These are phyloP conservation scores for Orestias chungarensis DNA, from an alignment of 2,797 vertebrate genomes.

Conservation along the genomic window DNA sequence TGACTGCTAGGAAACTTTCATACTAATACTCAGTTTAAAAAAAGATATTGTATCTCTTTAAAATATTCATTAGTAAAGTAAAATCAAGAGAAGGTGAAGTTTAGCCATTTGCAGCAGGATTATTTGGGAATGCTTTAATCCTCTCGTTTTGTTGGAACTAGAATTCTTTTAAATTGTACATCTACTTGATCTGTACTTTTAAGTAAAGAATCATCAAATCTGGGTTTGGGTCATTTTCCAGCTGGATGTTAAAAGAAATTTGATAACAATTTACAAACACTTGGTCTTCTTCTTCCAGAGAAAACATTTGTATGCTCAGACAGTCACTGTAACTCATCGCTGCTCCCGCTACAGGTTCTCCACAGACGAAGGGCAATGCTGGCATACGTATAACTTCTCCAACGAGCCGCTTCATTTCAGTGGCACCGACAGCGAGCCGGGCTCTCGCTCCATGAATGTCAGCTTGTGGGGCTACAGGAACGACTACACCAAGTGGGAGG, in stretches of 20 bases:
- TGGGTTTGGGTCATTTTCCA: neutral
- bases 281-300: neutral
- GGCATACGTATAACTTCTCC: constrained; percentile 86
- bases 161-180: no score
- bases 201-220: no score
- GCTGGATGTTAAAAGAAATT: neutral
- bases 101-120: no score
- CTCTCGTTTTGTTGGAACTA: no score
- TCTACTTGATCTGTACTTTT: no score
- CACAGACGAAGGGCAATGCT: constrained; percentile 94
- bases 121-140: no score
- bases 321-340: neutral
- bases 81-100: neutral
- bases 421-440: constrained; percentile 90
- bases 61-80: neutral
- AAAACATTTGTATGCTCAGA: neutral
- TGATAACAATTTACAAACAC: neutral
- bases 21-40: neutral
- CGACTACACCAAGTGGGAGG: constrained; percentile 85
- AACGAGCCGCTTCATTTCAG: constrained; percentile 86
- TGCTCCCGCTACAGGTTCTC: constrained; percentile 86
- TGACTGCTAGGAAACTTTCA: neutral
- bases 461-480: constrained; percentile 93
- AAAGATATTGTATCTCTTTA: neutral
- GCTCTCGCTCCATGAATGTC: constrained; percentile 91